Evolutionary conservation across 1,140 invertebrate species (phyloP).

Genomic region (Lamellibrachia luymesi): DNA sequence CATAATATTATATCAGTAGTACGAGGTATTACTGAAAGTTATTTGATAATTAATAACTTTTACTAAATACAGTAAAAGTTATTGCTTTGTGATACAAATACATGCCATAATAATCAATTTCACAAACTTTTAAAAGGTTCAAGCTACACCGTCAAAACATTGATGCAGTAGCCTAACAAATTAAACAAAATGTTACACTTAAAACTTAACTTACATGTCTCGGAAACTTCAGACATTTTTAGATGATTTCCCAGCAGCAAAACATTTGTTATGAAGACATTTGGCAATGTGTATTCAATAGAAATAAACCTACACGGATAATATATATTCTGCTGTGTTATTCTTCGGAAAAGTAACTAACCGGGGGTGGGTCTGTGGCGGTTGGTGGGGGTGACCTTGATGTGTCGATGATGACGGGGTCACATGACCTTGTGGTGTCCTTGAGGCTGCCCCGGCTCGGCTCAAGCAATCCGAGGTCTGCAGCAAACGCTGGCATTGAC

Average conservation of each 20-base stretch:
- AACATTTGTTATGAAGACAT: conserved; percentile 1
- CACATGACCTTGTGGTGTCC: background rate
- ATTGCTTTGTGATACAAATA: background rate
- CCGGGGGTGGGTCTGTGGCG: background rate
- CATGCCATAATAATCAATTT: background rate
- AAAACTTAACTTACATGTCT: background rate
- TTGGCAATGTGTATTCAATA: background rate
- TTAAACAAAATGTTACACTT: background rate
- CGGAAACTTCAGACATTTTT: background rate
- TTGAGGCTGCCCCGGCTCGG: background rate
- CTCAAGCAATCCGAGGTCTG: conserved; percentile 15
- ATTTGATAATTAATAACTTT: background rate
- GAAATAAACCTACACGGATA: background rate
- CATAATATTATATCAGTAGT: background rate
- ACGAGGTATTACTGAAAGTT: background rate
- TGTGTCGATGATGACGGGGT: conserved; percentile 9
- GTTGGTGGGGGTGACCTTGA: conserved; percentile 10
- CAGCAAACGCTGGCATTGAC: conserved; percentile 11
- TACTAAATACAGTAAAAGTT: background rate
- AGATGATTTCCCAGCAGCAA: background rate
- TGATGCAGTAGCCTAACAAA: background rate
- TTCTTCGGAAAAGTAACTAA: background rate
- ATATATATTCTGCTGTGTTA: background rate
- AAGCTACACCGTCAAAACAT: background rate
- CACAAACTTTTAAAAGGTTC: background rate